Base-by-base conservation (phyloP, 2,797 vertebrate species). In the Pitangus sulphuratus region DNA sequence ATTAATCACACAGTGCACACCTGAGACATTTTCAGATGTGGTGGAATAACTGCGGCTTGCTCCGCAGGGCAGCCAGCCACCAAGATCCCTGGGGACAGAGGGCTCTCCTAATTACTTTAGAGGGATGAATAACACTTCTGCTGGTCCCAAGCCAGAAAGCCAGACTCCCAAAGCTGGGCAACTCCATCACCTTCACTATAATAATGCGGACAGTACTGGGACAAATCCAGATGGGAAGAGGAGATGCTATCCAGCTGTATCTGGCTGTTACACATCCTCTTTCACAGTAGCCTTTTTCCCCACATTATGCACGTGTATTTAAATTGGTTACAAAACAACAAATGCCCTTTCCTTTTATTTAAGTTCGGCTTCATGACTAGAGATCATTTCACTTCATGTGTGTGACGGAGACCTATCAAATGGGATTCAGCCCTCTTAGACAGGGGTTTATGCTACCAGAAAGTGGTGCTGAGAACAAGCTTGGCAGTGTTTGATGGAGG, bases 61-160 rank as follows among this genome's bases (percentile, higher is more conserved):
- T 68, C 72, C 7, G 2, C 83, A 65, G 40, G 12, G 6, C 51
- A 96, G 88, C 15, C 87, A 94, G 44, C 30, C 91, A 81, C 92
- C 87, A 64, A 65, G 47, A 51, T 94, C 66, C 71, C 88, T 84
- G 75, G 65, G 45, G 71, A 40, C 83, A 74, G 8, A 56, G 30
- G 13, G 21, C n/a, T 81, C 33, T 85, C 31, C 84, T 76, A 37
- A 86, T 45, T 89, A 57, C 45, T 82, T 93, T 44, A 70, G 60
- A 91, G 58, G 58, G 64, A 90, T 64, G 68, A 86, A 91, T 74
- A 90, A 89, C 1, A 1, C 44, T 93, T 90, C 17, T 75, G 80
- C 82, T 92, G 42, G 70, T 93, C 58, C 51, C 2, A 2, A 76
- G 48, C 21, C 48, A 53, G 45, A 79, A 84, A 85, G 16, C 7